Evolutionary conservation across 1,140 invertebrate species (phyloP).

Genomic region (Sarcophaga peregrina): DNA sequence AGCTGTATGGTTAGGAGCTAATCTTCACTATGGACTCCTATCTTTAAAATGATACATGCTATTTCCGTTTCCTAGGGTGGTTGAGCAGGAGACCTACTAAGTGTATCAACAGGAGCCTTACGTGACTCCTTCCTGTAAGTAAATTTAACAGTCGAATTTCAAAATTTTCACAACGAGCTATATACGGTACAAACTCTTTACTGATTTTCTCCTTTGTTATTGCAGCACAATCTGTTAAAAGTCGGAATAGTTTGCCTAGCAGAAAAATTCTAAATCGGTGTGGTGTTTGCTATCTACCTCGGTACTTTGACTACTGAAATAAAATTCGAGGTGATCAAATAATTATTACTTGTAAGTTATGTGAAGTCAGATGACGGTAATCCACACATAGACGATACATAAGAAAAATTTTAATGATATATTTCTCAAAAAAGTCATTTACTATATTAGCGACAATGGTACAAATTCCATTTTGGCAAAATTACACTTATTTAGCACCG

Average conservation of each 20-base stretch:
- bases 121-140: background rate
- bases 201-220: too few species aligned
- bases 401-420: slow-evolving; percentile 10
- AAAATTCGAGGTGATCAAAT: too few species aligned
- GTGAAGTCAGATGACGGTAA: slow-evolving; percentile 60
- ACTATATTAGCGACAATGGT: slow-evolving; percentile 19
- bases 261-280: slow-evolving; percentile 58
- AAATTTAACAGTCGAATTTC: slow-evolving; percentile 43
- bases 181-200: too few species aligned
- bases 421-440: slow-evolving; percentile 1
- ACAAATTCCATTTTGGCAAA: slow-evolving; percentile 15
- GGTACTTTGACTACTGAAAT: slow-evolving; percentile 43
- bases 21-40: background rate
- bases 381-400: slow-evolving; percentile 47
- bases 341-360: slow-evolving; percentile 45
- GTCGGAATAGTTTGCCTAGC: slow-evolving; percentile 62
- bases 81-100: background rate
- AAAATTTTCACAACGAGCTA: too few species aligned
- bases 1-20: slow-evolving; percentile 1
- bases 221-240: slow-evolving; percentile 55
- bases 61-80: background rate
- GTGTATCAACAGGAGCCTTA: background rate
- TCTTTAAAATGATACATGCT: background rate
- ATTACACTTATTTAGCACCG: background rate
- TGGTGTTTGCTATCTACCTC: slow-evolving; percentile 52